Conservation (phyloP, 2,888 invertebrate species). For the Nemotelus nigrinus region DNA sequence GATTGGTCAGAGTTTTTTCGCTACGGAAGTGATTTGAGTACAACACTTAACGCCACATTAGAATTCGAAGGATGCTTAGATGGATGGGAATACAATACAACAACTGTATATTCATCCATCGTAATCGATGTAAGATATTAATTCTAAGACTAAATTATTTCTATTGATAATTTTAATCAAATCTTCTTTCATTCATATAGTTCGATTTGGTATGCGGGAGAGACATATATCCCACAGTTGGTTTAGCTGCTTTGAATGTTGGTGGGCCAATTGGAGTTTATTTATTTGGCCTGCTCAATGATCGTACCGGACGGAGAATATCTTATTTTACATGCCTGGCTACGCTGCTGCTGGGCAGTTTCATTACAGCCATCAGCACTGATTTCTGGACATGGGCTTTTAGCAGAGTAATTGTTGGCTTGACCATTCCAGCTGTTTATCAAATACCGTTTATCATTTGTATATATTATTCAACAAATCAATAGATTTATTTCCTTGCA, state of each 20-base stretch:
- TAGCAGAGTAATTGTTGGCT: constrained; percentile 84
- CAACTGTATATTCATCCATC: constrained; percentile 78
- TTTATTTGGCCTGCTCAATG: constrained; percentile 85
- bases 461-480: constrained; percentile 62
- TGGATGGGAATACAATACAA: constrained; percentile 83
- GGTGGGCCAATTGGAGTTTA: constrained; percentile 93
- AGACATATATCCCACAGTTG: constrained; percentile 87
- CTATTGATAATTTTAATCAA: neutral
- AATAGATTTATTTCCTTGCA: neutral
- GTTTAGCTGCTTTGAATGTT: constrained; percentile 84
- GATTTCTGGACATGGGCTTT: constrained; percentile 86
- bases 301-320: constrained; percentile 84
- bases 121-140: constrained; percentile 79
- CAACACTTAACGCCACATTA: constrained; percentile 70
- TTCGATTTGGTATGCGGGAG: constrained; percentile 89
- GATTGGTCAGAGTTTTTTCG: constrained; percentile 74
- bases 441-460: constrained; percentile 96
- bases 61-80: constrained; percentile 74
- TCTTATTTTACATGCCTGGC: constrained; percentile 88
- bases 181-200: constrained; percentile 67
- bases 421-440: constrained; percentile 91
- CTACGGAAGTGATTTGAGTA: constrained; percentile 40
- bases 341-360: constrained; percentile 81
- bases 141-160: neutral
- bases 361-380: constrained; percentile 80